Conservation (phyloP, 23 tunicate genomes). For the Styela clava region DNA sequence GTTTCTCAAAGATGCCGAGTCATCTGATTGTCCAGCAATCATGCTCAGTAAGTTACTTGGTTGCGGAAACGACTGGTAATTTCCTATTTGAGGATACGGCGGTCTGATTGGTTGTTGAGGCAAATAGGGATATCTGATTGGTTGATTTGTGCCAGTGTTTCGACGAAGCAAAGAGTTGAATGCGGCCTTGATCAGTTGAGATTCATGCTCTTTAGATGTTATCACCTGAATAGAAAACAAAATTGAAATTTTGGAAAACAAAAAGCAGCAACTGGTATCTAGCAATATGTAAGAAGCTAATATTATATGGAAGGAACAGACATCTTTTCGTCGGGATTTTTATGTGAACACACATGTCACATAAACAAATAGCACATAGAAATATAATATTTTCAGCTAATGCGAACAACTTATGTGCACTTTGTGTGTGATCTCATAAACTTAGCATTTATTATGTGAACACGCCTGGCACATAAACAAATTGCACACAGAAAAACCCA, state of each 20-base stretch:
- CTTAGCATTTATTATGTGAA: too few species aligned
- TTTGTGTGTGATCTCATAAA: too few species aligned
- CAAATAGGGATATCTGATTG: slow-evolving; percentile 1
- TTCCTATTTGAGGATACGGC: not conserved
- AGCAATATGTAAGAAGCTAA: not conserved
- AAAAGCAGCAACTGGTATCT: not conserved
- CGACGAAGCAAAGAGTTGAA: slow-evolving; percentile 23
- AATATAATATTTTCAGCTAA: too few species aligned
- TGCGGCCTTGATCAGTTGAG: slow-evolving; percentile 22
- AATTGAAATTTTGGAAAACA: too few species aligned
- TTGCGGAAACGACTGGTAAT: not conserved
- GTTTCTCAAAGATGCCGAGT: not conserved
- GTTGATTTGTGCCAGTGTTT: not conserved
- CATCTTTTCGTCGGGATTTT: not conserved
- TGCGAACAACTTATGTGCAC: too few species aligned
- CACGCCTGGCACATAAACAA: too few species aligned
- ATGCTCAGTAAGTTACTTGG: not conserved
- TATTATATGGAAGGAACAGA: too few species aligned
- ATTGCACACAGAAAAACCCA: too few species aligned
- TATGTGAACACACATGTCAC: not conserved
- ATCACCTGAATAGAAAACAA: not conserved
- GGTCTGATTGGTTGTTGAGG: slow-evolving; percentile 5
- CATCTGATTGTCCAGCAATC: not conserved
- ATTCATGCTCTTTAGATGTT: slow-evolving; percentile 13
- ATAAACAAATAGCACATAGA: too few species aligned